A percentile compares a stretch with the other conserved stretches of the same genome.
phyloP scores from a whole-genome alignment of 2,113 vertebrate genomes.

The Sebastes fasciatus region DNA sequence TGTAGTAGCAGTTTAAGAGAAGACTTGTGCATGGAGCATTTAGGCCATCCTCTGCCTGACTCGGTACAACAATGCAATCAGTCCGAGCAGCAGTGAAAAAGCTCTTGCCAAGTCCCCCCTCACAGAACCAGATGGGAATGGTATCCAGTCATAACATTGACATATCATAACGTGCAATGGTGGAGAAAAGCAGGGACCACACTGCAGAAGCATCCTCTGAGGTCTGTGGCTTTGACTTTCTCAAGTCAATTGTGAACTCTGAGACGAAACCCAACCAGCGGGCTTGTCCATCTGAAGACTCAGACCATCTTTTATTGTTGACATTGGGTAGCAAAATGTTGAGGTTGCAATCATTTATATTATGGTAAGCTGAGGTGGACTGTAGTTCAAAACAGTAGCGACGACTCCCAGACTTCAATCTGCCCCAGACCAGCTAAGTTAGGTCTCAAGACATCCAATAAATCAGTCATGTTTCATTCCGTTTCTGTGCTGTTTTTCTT shows the following conservation, averaged over 20 bases:
- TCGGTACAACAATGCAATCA: slow-evolving; percentile 21
- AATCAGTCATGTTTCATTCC: neutral
- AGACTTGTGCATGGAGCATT: neutral
- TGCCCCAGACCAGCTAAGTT: neutral
- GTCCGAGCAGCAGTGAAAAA: slow-evolving; percentile 31
- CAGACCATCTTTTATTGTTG: slow-evolving; percentile 21
- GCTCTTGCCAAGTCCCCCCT: slow-evolving; percentile 31
- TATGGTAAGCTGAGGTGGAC: neutral
- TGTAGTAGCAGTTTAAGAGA: neutral
- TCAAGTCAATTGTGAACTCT: slow-evolving; percentile 34
- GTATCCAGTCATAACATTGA: slow-evolving; percentile 63
- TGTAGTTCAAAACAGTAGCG: neutral
- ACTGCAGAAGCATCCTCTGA: slow-evolving; percentile 31
- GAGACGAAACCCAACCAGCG: slow-evolving; percentile 21
- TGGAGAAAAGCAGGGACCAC: slow-evolving; percentile 59
- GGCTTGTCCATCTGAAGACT: slow-evolving; percentile 12
- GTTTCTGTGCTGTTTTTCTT: neutral
- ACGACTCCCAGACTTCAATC: neutral
- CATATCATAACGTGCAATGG: slow-evolving; percentile 59
- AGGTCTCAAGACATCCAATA: neutral
- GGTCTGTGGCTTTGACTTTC: slow-evolving; percentile 55
- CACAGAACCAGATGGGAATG: slow-evolving; percentile 49
- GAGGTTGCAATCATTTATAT: slow-evolving; percentile 17
- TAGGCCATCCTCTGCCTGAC: slow-evolving; percentile 5
- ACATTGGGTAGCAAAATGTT: slow-evolving; percentile 19